Evolutionary conservation across 1,140 invertebrate genomes (phyloP).

Genomic region (Oppia nitens): DNA sequence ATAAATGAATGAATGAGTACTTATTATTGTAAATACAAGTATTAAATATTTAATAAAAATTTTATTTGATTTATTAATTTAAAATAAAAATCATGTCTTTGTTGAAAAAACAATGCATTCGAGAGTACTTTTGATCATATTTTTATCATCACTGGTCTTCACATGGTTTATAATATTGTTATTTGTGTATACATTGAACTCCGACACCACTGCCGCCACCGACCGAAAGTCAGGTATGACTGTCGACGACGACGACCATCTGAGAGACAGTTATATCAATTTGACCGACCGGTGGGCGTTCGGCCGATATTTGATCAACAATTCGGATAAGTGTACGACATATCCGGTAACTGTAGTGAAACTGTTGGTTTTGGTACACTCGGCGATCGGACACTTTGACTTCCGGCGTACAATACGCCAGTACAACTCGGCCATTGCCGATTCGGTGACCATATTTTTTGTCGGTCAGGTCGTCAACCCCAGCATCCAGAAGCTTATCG

Average conservation of each 20-base stretch:
- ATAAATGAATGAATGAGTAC: no score
- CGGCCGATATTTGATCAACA: background rate
- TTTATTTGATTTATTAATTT: no score
- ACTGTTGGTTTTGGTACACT: conserved; percentile 50
- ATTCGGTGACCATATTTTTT: conserved; percentile 5
- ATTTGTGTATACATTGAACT: background rate
- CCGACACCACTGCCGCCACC: background rate
- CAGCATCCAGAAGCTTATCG: background rate
- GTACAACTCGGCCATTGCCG: conserved; percentile 8
- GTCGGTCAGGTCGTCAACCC: conserved; percentile 14
- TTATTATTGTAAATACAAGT: no score
- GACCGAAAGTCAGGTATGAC: no score
- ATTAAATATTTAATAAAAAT: no score
- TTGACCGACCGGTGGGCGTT: background rate
- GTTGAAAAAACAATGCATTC: background rate
- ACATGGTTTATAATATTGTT: conserved; percentile 26
- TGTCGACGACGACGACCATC: no score
- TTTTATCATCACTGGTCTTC: background rate
- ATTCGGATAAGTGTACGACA: background rate
- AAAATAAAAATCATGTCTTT: no score
- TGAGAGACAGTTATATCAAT: background rate
- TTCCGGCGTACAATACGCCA: conserved; percentile 42
- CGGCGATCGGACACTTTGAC: conserved; percentile 50
- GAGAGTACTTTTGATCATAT: background rate
- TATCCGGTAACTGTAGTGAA: background rate